Conservation (phyloP, 2,888 invertebrate species). For the Lampropteryx suffumata region DNA sequence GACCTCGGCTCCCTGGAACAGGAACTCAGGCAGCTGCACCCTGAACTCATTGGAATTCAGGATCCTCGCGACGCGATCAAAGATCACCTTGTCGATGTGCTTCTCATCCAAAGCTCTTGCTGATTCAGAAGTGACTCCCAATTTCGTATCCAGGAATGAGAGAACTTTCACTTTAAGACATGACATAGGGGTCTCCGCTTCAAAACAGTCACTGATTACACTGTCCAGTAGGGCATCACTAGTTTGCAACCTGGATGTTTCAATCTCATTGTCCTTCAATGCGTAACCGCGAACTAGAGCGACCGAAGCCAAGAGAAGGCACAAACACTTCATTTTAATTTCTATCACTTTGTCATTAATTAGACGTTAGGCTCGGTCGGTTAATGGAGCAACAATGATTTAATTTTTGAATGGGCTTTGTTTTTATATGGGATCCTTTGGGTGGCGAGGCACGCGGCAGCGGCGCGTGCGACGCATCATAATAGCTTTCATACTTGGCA, state of each 20-base stretch:
- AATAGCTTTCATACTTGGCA: constrained; percentile 71
- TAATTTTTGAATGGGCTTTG: constrained; percentile 85
- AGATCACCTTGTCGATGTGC: constrained; percentile 89
- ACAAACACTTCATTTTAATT: constrained; percentile 76
- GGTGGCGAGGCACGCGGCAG: constrained; percentile 76
- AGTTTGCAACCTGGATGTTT: constrained; percentile 81
- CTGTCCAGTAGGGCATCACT: constrained; percentile 88
- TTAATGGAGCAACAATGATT: constrained; percentile 82
- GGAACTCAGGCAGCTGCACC: constrained; percentile 87
- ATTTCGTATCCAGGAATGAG: constrained; percentile 87
- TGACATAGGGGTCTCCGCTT: constrained; percentile 85
- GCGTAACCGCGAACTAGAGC: constrained; percentile 74
- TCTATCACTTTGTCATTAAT: constrained; percentile 75
- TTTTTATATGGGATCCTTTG: constrained; percentile 85
- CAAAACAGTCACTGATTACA: constrained; percentile 88
- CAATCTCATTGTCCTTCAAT: constrained; percentile 82
- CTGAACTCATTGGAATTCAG: constrained; percentile 89
- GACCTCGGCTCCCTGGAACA: constrained; percentile 86
- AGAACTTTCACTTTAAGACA: constrained; percentile 91
- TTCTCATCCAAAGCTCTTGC: constrained; percentile 83
- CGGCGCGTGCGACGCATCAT: constrained; percentile 60
- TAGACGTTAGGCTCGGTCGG: constrained; percentile 70
- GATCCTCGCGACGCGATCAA: constrained; percentile 87
- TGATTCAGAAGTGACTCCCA: constrained; percentile 84
- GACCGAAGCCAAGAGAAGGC: constrained; percentile 78